These are phyloP conservation scores for Diphyllodes magnificus DNA, from an alignment of 2,113 vertebrate genomes.

Conservation along the genomic window DNA sequence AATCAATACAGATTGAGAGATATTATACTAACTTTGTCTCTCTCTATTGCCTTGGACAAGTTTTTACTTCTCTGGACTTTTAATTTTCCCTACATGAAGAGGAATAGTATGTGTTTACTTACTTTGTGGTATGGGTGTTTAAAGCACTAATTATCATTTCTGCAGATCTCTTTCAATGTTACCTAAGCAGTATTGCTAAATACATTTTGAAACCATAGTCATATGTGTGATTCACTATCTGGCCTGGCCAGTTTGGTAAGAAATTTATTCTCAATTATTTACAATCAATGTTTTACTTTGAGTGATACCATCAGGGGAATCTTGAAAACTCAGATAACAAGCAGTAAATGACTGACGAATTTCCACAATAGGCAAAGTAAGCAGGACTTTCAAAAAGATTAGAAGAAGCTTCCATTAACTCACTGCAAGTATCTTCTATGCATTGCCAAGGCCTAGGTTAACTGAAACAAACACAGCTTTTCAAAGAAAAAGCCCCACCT, in stretches of 20 bases:
- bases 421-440: not conserved
- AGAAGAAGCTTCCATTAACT: not conserved
- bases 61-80: constrained; percentile 15
- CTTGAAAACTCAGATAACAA: not conserved
- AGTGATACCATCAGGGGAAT: not conserved
- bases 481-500: not conserved
- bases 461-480: not conserved
- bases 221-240: not conserved
- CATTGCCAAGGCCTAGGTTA: not conserved
- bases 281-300: not conserved
- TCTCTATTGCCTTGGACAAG: not conserved
- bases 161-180: constrained; percentile 23
- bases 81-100: not conserved
- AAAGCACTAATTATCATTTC: constrained; percentile 23
- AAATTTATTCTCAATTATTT: constrained; percentile 27
- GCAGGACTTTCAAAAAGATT: not conserved
- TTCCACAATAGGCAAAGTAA: not conserved
- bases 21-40: not conserved
- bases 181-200: constrained; percentile 48
- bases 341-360: not conserved
- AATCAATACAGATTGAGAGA: not conserved
- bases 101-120: constrained; percentile 4
- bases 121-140: constrained; percentile 10
- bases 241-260: constrained; percentile 27
- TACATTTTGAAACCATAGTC: constrained; percentile 31